Percentiles rank a stretch among this genome's conserved stretches.
Conservation (phyloP, 2,797 vertebrate genomes). For the Erpetoichthys calabaricus region DNA sequence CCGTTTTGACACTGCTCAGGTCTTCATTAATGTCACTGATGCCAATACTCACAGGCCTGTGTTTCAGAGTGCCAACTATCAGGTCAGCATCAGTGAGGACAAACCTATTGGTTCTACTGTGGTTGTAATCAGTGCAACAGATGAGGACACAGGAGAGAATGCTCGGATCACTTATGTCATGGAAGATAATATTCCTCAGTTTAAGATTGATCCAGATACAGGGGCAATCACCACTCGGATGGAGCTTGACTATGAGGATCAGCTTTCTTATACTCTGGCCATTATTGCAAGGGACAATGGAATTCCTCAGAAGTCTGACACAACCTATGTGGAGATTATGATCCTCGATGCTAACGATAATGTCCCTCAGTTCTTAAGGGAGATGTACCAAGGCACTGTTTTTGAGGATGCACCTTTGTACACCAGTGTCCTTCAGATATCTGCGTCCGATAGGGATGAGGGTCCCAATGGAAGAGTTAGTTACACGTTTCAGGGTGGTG, state of each 20-base stretch:
- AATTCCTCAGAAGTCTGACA: constrained; percentile 90
- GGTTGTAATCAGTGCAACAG: constrained; percentile 73
- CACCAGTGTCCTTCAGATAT: constrained; percentile 87
- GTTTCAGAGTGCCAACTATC: constrained; percentile 87
- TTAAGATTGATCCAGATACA: constrained; percentile 75
- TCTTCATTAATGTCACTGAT: constrained; percentile 89
- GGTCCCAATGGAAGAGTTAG: constrained; percentile 74
- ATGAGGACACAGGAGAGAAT: constrained; percentile 91
- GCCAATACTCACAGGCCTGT: constrained; percentile 92
- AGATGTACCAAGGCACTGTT: constrained; percentile 75
- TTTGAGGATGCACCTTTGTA: constrained; percentile 72
- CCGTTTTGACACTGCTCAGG: constrained; percentile 75
- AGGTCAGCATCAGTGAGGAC: constrained; percentile 71
- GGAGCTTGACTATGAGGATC: constrained; percentile 88
- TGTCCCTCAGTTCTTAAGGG: constrained; percentile 63
- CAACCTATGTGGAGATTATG: constrained; percentile 85
- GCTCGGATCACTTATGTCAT: constrained; percentile 84
- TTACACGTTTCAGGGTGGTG: constrained; percentile 83
- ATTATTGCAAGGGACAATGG: constrained; percentile 87
- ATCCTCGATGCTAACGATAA: constrained; percentile 89
- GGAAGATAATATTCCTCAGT: constrained; percentile 88
- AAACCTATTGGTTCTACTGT: constrained; percentile 73
- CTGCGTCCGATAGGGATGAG: constrained; percentile 79
- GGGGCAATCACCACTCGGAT: constrained; percentile 80
- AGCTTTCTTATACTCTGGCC: constrained; percentile 81